phyloP scores from a whole-genome alignment of 1,140 invertebrate genomes.

The Acyrthosiphon pisum region DNA sequence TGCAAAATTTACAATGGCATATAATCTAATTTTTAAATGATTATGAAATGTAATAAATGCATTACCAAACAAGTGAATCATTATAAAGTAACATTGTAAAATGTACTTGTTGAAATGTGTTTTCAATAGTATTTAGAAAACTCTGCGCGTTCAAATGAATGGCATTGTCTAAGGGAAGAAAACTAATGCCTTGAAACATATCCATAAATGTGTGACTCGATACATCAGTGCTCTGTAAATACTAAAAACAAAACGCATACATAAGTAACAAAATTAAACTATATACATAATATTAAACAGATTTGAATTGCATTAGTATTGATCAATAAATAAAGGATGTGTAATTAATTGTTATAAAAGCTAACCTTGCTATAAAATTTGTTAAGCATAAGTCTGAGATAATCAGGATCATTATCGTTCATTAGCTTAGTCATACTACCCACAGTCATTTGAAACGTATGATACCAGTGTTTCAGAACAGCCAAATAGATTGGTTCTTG shows the following conservation, averaged over 20 bases:
- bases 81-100: conserved; percentile 50
- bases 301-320: background rate
- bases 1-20: background rate
- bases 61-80: conserved; percentile 50
- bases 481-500: conserved; percentile 53
- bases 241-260: conserved; percentile 16
- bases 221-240: conserved; percentile 44
- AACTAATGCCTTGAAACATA: conserved; percentile 51
- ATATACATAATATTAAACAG: background rate
- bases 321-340: background rate
- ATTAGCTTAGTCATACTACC: conserved; percentile 39
- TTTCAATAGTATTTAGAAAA: conserved; percentile 52
- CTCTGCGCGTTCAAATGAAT: conserved; percentile 47
- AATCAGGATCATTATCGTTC: conserved; percentile 40
- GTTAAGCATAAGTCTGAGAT: conserved; percentile 47
- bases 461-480: conserved; percentile 48
- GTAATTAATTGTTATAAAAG: no score
- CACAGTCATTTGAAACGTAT: conserved; percentile 48
- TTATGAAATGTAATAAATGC: background rate
- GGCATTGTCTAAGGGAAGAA: conserved; percentile 26
- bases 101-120: conserved; percentile 48
- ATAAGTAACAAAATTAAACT: background rate
- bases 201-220: conserved; percentile 50
- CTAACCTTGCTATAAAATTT: conserved; percentile 54
- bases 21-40: conserved; percentile 7